Evolutionary conservation across 2,797 vertebrate genomes (phyloP).

Genomic region (Anas capensis): DNA sequence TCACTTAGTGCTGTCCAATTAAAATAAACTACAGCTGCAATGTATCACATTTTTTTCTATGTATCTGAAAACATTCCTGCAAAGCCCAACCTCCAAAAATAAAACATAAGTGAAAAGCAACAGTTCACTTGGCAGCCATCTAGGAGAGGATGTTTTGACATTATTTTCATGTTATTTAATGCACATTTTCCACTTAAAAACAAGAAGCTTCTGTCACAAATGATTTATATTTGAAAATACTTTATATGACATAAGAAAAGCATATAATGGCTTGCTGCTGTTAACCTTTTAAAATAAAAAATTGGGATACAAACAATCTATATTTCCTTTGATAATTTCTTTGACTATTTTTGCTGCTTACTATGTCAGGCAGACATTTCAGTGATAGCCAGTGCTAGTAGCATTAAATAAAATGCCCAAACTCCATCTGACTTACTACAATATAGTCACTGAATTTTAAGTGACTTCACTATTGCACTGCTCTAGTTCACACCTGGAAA

Average conservation of each 20-base stretch:
- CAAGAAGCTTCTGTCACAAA: constrained; percentile 69
- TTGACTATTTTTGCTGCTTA: not conserved
- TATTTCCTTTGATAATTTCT: not conserved
- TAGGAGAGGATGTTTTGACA: constrained; percentile 55
- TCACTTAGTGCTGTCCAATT: constrained; percentile 52
- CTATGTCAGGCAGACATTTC: not conserved
- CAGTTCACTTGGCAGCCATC: constrained; percentile 51
- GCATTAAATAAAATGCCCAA: not conserved
- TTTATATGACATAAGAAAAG: constrained; percentile 61
- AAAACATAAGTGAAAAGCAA: constrained; percentile 55
- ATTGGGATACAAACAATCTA: not conserved
- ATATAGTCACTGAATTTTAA: not conserved
- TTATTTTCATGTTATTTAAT: constrained; percentile 73
- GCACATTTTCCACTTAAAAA: constrained; percentile 74
- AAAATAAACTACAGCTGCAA: constrained; percentile 61
- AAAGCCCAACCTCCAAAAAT: not conserved
- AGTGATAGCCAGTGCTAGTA: not conserved
- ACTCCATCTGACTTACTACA: not conserved
- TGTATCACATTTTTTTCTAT: constrained; percentile 48
- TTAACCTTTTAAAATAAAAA: constrained; percentile 47
- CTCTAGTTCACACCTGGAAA: not conserved
- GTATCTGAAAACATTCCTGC: constrained; percentile 6
- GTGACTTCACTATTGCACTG: not conserved
- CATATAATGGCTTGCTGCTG: constrained; percentile 26
- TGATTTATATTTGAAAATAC: constrained; percentile 68